Evolutionary conservation across 2,113 vertebrate genomes (phyloP).

Genomic region (Albula goreensis): DNA sequence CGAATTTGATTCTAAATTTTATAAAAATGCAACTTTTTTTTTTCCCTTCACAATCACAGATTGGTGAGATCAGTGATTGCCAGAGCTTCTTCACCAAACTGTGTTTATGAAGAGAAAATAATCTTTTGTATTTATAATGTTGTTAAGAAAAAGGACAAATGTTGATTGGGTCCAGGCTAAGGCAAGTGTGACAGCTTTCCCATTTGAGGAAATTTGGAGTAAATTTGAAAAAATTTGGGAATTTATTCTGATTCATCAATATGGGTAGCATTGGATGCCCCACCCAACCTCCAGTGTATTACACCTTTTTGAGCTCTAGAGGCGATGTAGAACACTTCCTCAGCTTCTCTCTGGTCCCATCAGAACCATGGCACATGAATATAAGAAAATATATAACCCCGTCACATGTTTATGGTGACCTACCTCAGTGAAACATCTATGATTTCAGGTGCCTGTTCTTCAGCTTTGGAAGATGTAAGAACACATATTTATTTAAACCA

Average conservation of each 20-base stretch:
- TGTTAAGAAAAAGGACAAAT: not conserved
- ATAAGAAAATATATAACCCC: conserved; percentile 11
- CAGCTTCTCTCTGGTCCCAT: conserved; percentile 28
- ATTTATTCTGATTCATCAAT: not conserved
- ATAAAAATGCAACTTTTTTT: not conserved
- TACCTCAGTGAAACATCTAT: conserved; percentile 67
- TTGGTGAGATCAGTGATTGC: not conserved
- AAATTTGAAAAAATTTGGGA: not conserved
- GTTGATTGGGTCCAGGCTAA: not conserved
- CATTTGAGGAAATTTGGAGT: not conserved
- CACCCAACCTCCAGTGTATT: not conserved
- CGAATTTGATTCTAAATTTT: no score
- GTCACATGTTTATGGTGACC: conserved; percentile 57
- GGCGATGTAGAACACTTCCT: not conserved
- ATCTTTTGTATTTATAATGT: no score
- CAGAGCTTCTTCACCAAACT: not conserved
- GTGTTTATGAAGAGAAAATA: not conserved
- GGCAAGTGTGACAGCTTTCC: not conserved
- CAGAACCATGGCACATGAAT: not conserved
- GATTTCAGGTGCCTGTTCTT: conserved; percentile 55
- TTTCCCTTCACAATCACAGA: not conserved
- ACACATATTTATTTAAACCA: conserved; percentile 9
- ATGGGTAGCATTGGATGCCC: not conserved
- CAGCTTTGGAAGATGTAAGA: not conserved
- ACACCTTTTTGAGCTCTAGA: not conserved